phyloP scores from a whole-genome alignment of 2,888 invertebrate genomes.

The Sylvicola cinctus region DNA sequence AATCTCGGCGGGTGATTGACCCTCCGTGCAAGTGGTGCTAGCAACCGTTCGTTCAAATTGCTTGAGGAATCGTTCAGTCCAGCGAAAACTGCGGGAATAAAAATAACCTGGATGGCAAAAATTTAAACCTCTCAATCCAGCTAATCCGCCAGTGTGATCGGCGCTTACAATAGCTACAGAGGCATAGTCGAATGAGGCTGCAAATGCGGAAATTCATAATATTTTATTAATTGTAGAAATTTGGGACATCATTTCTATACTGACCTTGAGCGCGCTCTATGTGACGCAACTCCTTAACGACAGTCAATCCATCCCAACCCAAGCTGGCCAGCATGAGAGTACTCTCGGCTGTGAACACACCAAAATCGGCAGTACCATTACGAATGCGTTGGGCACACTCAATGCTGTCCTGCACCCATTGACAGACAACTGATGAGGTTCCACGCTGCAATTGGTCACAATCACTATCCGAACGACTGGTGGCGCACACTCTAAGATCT shows the following conservation, averaged over 20 bases:
- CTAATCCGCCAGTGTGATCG: slow-evolving; percentile 26
- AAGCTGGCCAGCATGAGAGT: slow-evolving; percentile 30
- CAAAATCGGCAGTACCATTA: slow-evolving; percentile 32
- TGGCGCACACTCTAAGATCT: slow-evolving; percentile 7
- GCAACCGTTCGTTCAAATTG: slow-evolving; percentile 30
- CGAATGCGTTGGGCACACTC: slow-evolving; percentile 37
- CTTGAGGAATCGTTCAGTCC: slow-evolving; percentile 38
- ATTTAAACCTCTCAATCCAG: slow-evolving; percentile 28
- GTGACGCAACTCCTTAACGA: slow-evolving; percentile 29
- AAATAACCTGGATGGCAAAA: slow-evolving; percentile 47
- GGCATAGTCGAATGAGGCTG: slow-evolving; percentile 33
- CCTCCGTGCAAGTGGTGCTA: slow-evolving; percentile 14
- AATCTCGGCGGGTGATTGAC: slow-evolving; percentile 31
- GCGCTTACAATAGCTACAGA: slow-evolving; percentile 35
- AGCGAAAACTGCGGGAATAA: slow-evolving; percentile 17
- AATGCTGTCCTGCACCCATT: slow-evolving; percentile 24
- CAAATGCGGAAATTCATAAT: slow-evolving; percentile 6
- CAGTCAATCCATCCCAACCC: slow-evolving; percentile 24
- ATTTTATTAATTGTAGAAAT: slow-evolving; percentile 1
- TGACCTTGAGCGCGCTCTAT: slow-evolving; percentile 21
- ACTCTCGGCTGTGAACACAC: slow-evolving; percentile 38
- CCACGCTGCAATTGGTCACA: slow-evolving; percentile 10
- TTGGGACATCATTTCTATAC: too few species aligned
- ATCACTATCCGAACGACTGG: slow-evolving; percentile 6
- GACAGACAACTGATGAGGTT: slow-evolving; percentile 8